Percentiles rank a stretch among this genome's conserved stretches.
Evolutionary conservation across 2,797 vertebrate genomes (phyloP).

Genomic region (Anas flavirostris): DNA sequence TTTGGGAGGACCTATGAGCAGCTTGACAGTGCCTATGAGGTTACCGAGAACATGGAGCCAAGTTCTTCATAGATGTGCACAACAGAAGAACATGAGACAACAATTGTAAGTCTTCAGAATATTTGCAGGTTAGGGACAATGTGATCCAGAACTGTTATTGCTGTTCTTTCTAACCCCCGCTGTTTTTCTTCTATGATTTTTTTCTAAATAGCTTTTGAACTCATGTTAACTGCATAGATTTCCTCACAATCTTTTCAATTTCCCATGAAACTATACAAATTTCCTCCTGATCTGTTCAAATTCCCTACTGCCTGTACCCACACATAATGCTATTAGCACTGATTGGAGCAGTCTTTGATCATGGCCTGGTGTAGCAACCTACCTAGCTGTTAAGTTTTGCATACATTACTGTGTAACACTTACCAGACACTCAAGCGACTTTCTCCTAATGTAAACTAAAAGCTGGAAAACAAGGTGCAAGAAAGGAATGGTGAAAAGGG

Average conservation of each 20-base stretch:
- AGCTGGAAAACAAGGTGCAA: not conserved
- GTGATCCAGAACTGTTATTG: too few species aligned
- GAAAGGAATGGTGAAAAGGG: not conserved
- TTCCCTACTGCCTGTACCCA: not conserved
- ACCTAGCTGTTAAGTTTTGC: not conserved
- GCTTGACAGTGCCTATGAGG: not conserved
- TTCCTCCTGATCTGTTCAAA: not conserved
- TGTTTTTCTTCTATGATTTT: too few species aligned
- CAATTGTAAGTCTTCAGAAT: not conserved
- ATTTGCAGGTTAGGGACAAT: too few species aligned
- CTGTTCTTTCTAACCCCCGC: too few species aligned
- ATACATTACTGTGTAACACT: accelerated
- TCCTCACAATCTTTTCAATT: too few species aligned
- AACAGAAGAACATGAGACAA: not conserved
- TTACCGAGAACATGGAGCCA: not conserved
- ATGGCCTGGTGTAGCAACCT: not conserved
- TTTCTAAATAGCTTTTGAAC: too few species aligned
- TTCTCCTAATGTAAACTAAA: not conserved
- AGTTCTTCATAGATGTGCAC: not conserved
- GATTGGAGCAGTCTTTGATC: not conserved
- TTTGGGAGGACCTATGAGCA: not conserved
- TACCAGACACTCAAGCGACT: not conserved
- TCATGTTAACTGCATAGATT: too few species aligned
- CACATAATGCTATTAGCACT: not conserved
- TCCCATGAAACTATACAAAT: not conserved